Conservation (phyloP, 2,797 vertebrate species). For the Gadopsis bispinosus region DNA sequence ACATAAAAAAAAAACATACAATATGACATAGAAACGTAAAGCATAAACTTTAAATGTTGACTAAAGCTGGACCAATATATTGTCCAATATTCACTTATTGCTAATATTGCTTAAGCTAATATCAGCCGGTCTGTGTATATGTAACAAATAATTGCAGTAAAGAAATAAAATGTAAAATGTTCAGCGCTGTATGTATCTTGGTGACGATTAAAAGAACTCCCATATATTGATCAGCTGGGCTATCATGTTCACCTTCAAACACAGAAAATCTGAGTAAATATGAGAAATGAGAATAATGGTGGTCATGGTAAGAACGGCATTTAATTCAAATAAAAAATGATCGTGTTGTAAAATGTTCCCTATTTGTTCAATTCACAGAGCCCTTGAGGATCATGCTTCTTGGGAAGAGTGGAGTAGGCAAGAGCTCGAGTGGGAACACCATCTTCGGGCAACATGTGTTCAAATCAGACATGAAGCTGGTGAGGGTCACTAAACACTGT, state of each 20-base stretch:
- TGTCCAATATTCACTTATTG: too few species aligned
- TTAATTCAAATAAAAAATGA: background rate
- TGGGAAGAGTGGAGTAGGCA: conserved; percentile 73
- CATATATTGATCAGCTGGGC: too few species aligned
- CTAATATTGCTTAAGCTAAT: too few species aligned
- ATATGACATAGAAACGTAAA: too few species aligned
- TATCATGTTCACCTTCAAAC: too few species aligned
- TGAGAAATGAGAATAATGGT: background rate
- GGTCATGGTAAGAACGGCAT: background rate
- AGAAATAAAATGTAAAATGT: too few species aligned
- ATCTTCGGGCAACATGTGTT: conserved; percentile 62
- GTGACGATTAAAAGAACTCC: too few species aligned
- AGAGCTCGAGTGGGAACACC: conserved; percentile 78
- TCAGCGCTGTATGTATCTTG: too few species aligned
- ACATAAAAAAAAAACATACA: too few species aligned
- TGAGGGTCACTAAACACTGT: conserved; percentile 64
- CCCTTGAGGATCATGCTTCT: conserved; percentile 73
- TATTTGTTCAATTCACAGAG: conserved; percentile 40
- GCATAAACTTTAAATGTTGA: background rate
- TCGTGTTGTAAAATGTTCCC: background rate
- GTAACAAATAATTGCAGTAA: too few species aligned
- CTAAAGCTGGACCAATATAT: background rate
- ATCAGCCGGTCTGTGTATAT: too few species aligned
- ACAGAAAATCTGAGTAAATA: background rate
- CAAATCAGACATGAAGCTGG: conserved; percentile 68